phyloP scores from a whole-genome alignment of 2,797 vertebrate genomes.

The Cyclopterus lumpus region DNA sequence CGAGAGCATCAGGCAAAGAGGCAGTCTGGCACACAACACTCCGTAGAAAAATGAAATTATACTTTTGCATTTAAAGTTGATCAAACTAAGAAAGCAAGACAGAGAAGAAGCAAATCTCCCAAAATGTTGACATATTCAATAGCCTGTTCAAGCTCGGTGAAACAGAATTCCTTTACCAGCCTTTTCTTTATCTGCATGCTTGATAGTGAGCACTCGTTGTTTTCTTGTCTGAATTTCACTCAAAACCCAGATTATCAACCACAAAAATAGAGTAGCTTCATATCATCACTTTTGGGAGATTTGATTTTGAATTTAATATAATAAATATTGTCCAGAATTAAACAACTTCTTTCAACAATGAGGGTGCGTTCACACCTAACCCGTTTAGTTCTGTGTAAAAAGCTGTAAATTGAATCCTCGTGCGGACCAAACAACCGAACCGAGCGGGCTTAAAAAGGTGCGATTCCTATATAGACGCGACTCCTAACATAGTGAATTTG shows the following conservation, averaged over 20 bases:
- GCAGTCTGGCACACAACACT: not conserved
- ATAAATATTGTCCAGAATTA: no score
- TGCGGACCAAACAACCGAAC: no score
- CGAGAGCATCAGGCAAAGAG: slow-evolving; percentile 24
- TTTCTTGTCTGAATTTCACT: not conserved
- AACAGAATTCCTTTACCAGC: not conserved
- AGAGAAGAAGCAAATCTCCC: not conserved
- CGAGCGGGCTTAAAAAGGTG: no score
- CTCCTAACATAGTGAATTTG: not conserved
- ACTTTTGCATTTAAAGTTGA: not conserved
- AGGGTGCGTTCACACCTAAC: no score
- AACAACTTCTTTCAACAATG: no score
- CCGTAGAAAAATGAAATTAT: not conserved
- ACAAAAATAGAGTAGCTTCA: not conserved
- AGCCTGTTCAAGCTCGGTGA: no score
- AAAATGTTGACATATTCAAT: not conserved
- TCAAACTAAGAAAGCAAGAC: not conserved
- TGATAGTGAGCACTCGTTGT: not conserved
- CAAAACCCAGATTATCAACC: not conserved
- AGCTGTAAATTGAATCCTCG: no score
- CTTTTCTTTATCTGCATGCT: not conserved
- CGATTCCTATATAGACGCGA: no score
- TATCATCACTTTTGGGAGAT: not conserved
- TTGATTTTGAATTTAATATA: not conserved
- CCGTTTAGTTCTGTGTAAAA: no score